Conservation (phyloP, 2,888 invertebrate species). For the Yponomeuta evonymella region DNA sequence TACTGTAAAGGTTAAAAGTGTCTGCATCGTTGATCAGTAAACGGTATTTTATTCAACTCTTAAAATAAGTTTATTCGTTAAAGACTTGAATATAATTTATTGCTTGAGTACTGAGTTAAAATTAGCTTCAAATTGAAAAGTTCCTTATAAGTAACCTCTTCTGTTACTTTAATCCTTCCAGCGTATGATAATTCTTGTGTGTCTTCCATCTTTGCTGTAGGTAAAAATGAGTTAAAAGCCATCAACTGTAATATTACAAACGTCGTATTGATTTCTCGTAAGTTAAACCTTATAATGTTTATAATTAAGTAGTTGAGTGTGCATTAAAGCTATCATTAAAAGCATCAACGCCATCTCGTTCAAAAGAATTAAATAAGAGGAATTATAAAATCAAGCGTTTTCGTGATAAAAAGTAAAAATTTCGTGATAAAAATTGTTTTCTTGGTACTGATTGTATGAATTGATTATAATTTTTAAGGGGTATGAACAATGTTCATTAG, state of each 20-base stretch:
- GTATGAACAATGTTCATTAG: conserved; percentile 75
- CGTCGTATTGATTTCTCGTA: conserved; percentile 5
- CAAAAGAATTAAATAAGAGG: conserved; percentile 62
- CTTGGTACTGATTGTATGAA: conserved; percentile 64
- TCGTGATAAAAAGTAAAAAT: conserved; percentile 66
- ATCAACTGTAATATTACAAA: conserved; percentile 9
- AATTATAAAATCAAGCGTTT: conserved; percentile 70
- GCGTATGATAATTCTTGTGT: conserved; percentile 7
- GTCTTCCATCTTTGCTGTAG: conserved; percentile 16
- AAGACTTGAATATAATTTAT: background rate
- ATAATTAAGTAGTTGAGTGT: conserved; percentile 7
- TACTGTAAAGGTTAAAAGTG: conserved; percentile 52
- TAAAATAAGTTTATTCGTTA: background rate
- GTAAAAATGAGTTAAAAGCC: conserved; percentile 1
- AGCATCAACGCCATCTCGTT: background rate
- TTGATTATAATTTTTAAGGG: conserved; percentile 57
- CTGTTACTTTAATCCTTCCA: background rate
- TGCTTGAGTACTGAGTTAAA: background rate
- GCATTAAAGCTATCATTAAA: conserved; percentile 5
- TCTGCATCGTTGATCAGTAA: background rate
- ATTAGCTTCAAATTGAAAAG: background rate
- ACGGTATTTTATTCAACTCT: background rate
- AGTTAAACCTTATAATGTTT: conserved; percentile 10
- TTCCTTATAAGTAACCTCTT: background rate
- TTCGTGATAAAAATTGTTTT: conserved; percentile 73